Base-by-base conservation (phyloP, 1,140 invertebrate genomes). In the Globodera rostochiensis region DNA sequence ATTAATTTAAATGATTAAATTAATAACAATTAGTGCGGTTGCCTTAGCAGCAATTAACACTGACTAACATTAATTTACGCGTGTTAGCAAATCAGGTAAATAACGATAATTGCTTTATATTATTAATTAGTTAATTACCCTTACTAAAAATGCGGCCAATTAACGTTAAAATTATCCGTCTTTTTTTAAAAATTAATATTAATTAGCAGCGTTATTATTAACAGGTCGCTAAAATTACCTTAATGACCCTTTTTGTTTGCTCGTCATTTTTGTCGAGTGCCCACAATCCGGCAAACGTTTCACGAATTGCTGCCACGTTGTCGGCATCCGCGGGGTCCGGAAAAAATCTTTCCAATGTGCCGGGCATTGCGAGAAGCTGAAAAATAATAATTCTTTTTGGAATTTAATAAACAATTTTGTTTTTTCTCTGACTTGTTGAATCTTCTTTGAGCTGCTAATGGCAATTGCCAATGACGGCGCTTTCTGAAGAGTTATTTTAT, bases 241-340 rank as follows among this genome's bases (percentile, higher is more conserved):
- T 49, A 57, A 89, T 77, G 64, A 90, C 71, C 73, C 74, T 74
- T 46, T 45, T 7, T 7, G 86, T 88, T 25, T 84, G 80, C 19
- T 84, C 73, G 76, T 85, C 84, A 19, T 82, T 67, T 15, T 78
- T 49, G 90, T 98, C 96, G 7, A 98, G 90, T 9, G 94, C 93
- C 91, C 96, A 98, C 0, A 97, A 92, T 1, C 94, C 94, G 3
- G 95, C 95, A 91, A 99, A 98, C 60, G 97, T 93, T 80, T 94
- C 92, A 85, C 93, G 91, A 1, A 98, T 91, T 67, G 92, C 91
- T 11, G 92, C 90, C 0, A 91, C 6, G 1, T 85, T 82, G 21
- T 83, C 60, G 11, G 83, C 74, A 36, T 19, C 15, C 15, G 9
- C 6, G 15, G 57, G 0, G 1, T 67, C 64, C 3, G 79, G 70